phyloP scores from a whole-genome alignment of 2,797 vertebrate species.

The Fratercula arctica region DNA sequence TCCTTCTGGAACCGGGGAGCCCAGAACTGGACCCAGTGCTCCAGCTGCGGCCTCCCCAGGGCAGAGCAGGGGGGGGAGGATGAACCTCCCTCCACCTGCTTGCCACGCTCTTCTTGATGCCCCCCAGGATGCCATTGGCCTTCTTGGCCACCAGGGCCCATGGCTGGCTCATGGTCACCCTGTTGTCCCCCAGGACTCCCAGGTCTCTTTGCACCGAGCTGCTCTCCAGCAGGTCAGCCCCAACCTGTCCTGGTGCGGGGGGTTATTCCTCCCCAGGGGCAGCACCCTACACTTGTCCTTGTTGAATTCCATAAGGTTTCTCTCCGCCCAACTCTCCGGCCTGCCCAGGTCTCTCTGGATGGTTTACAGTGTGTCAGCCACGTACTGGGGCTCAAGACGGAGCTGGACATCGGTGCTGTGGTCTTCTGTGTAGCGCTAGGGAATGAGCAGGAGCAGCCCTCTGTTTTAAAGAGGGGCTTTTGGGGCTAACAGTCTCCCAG shows the following conservation, averaged over 20 bases:
- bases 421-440: background rate
- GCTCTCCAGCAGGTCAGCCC: background rate
- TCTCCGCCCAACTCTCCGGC: background rate
- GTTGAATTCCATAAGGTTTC: background rate
- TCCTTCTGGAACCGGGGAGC: background rate
- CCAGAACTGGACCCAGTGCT: background rate
- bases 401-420: rapidly evolving
- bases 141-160: too few relatives aligned
- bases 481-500: background rate
- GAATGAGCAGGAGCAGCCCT: background rate
- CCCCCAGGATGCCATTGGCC: too few relatives aligned
- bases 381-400: rapidly evolving
- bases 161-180: background rate
- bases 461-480: background rate
- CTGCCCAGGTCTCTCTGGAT: background rate
- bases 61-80: too few relatives aligned
- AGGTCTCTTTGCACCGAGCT: background rate
- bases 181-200: background rate
- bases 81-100: too few relatives aligned
- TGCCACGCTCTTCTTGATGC: too few relatives aligned
- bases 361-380: rapidly evolving
- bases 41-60: background rate
- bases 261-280: background rate
- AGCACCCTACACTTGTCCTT: background rate
- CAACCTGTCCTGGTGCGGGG: background rate